Conservation (phyloP, 2,113 vertebrate genomes). For the Setophaga petechia region DNA sequence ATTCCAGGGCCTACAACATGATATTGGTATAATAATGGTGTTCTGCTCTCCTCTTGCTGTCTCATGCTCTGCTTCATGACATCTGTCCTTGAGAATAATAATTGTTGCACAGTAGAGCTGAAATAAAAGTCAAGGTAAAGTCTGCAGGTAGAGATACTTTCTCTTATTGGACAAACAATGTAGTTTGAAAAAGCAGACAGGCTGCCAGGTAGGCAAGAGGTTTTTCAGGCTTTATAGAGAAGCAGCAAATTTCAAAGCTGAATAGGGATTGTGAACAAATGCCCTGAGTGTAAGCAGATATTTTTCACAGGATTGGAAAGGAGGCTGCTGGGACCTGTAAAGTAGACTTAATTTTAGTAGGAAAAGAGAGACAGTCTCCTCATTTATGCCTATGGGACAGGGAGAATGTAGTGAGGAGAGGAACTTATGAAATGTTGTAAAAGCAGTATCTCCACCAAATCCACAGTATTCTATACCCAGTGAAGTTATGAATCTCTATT, state of each 20-base stretch:
- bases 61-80: not conserved
- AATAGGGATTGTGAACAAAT: not conserved
- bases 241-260: not conserved
- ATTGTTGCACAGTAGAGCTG: not conserved
- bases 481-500: not conserved
- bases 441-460: not conserved
- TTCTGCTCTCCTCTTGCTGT: not conserved
- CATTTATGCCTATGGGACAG: not conserved
- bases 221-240: not conserved
- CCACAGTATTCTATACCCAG: fast-evolving
- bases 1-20: not conserved
- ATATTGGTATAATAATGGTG: not conserved
- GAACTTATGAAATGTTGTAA: not conserved
- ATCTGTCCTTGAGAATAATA: not conserved
- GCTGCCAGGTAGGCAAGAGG: not conserved
- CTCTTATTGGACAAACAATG: not conserved
- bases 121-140: not conserved
- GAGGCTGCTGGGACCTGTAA: not conserved
- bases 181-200: not conserved
- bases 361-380: not conserved
- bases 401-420: not conserved
- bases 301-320: not conserved
- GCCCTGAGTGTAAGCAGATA: not conserved
- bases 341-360: not conserved
- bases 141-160: not conserved